Conservation (phyloP, 2,113 vertebrate genomes). For the Thamnaconus septentrionalis region DNA sequence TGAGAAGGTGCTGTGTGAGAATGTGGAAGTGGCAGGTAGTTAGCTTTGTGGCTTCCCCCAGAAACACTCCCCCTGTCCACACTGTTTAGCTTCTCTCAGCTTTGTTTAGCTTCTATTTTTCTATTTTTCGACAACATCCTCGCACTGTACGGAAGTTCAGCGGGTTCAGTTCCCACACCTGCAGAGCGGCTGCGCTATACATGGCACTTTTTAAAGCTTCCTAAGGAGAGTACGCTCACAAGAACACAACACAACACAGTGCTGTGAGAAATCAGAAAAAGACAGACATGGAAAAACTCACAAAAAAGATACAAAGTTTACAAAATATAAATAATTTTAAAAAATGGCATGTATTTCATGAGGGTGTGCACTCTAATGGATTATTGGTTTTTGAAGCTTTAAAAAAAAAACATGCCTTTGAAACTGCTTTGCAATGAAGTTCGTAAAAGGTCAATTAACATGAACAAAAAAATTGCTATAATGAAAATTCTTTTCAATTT, state of each 20-base stretch:
- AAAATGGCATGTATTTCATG: no score
- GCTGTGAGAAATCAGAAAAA: no score
- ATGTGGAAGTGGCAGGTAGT: background rate
- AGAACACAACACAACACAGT: background rate
- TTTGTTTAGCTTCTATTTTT: constrained; percentile 23
- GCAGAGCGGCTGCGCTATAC: constrained; percentile 4
- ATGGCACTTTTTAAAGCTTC: constrained; percentile 6
- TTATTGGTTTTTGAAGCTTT: no score
- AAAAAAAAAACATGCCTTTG: no score
- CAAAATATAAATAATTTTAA: no score
- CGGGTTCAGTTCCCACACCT: constrained; percentile 26
- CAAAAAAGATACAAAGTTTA: no score
- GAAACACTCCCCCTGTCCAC: constrained; percentile 5
- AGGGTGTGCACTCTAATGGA: no score
- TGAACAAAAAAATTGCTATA: no score
- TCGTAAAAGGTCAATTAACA: no score
- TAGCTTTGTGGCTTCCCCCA: constrained; percentile 6
- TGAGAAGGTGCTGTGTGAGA: constrained; percentile 53
- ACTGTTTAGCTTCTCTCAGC: constrained; percentile 15
- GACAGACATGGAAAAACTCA: no score
- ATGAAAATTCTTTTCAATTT: no score
- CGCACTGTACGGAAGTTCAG: constrained; percentile 40
- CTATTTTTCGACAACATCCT: constrained; percentile 28
- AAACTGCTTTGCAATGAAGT: no score
- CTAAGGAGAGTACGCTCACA: background rate